Conservation (phyloP, 2,113 vertebrate species). For the Hydrolagus affinis region DNA sequence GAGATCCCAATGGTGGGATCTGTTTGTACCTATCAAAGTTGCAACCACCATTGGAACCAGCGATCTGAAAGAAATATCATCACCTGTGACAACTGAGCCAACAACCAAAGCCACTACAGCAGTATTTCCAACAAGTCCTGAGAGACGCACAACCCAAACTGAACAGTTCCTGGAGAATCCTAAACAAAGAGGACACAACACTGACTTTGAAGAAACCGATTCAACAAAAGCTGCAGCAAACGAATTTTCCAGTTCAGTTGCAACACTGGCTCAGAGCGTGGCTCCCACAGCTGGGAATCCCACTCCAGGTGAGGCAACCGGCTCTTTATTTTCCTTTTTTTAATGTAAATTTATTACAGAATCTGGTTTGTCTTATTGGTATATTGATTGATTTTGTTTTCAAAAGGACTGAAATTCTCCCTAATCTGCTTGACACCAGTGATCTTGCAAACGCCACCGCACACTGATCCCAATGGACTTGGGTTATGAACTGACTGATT, state of each 20-base stretch:
- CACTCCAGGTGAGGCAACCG: not conserved
- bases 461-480: no score
- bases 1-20: not conserved
- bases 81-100: not conserved
- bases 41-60: not conserved
- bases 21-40: fast-evolving
- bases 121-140: not conserved
- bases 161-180: not conserved
- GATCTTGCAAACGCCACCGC: no score
- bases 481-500: no score
- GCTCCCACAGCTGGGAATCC: not conserved
- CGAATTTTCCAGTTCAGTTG: not conserved
- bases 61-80: not conserved
- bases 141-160: not conserved
- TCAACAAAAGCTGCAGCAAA: no score
- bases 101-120: not conserved
- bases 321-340: no score
- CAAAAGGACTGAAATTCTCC: no score
- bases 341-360: no score
- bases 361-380: no score
- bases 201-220: not conserved
- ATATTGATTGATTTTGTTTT: no score
- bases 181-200: not conserved
- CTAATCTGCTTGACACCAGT: no score
- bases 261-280: not conserved